Conservation (phyloP, 2,797 vertebrate species). For the Pogonophryne albipinna region DNA sequence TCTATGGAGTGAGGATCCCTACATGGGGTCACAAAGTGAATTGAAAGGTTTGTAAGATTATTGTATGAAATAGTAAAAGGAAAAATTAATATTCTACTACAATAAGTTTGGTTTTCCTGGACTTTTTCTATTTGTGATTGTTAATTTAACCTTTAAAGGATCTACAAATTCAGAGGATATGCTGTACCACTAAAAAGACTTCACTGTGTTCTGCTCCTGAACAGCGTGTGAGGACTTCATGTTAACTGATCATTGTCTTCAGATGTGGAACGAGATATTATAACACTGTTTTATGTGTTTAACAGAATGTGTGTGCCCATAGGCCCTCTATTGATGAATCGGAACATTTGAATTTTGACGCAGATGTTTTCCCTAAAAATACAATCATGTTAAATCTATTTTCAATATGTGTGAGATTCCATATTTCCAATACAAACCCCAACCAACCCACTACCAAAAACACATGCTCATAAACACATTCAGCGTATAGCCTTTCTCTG, state of each 20-base stretch:
- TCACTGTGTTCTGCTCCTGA: background rate
- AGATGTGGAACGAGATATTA: background rate
- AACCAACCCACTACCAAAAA: conserved; percentile 11
- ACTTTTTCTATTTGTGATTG: background rate
- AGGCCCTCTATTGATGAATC: background rate
- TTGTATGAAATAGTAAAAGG: background rate
- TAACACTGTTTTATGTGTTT: background rate
- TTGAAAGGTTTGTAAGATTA: background rate
- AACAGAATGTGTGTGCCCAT: background rate
- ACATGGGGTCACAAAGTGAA: background rate
- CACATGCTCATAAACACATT: conserved; percentile 38
- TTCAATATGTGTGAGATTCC: background rate
- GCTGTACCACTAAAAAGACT: background rate
- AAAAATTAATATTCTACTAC: background rate
- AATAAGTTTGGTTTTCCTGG: no score
- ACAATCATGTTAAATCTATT: background rate
- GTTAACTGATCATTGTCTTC: background rate
- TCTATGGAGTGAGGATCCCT: background rate
- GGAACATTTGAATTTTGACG: no score
- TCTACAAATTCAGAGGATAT: background rate
- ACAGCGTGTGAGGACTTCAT: background rate
- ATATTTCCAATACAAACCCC: background rate
- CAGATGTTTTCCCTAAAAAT: background rate
- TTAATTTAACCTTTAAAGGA: background rate
- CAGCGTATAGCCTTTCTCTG: conserved; percentile 20